A percentile compares a stretch with the other conserved stretches of the same genome.
Evolutionary conservation across 1,140 invertebrate genomes (phyloP).

Genomic region (Thalassaphorura encarpata): DNA sequence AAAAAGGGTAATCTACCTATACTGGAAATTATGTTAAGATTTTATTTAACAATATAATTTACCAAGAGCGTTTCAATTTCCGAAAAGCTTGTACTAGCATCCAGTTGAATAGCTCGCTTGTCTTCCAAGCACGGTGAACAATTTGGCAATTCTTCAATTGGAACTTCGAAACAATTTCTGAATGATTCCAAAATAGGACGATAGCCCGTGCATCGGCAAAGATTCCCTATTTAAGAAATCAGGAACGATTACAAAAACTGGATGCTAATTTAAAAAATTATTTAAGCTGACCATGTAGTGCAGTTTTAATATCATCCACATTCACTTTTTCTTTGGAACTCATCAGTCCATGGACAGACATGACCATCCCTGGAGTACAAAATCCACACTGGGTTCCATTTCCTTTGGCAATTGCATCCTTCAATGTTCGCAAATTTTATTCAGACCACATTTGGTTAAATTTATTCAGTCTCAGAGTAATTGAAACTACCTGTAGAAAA

Average conservation of each 20-base stretch:
- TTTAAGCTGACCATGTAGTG: constrained; percentile 39
- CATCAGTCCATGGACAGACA: constrained; percentile 42
- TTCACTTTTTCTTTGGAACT: constrained; percentile 35
- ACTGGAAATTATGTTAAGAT: no score
- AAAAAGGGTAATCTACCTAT: no score
- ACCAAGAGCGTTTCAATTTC: background rate
- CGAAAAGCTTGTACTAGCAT: background rate
- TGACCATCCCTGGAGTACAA: constrained; percentile 44
- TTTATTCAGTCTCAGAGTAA: no score
- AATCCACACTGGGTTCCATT: constrained; percentile 44
- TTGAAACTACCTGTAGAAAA: no score
- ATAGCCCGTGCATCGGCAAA: constrained; percentile 82
- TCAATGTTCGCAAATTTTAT: constrained; percentile 3
- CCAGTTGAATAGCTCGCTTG: background rate
- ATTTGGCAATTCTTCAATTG: background rate
- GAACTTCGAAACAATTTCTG: constrained; percentile 36
- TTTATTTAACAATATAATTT: no score
- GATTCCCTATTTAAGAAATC: no score
- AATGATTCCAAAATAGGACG: constrained; percentile 79
- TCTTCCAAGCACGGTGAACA: background rate
- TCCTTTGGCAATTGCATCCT: constrained; percentile 38
- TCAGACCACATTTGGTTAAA: no score
- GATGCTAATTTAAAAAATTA: no score
- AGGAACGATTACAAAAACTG: no score
- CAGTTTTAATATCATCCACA: constrained; percentile 37